phyloP scores from a whole-genome alignment of 64 coral and sea anemone genomes.

The Hydrozoanthus tunicans region DNA sequence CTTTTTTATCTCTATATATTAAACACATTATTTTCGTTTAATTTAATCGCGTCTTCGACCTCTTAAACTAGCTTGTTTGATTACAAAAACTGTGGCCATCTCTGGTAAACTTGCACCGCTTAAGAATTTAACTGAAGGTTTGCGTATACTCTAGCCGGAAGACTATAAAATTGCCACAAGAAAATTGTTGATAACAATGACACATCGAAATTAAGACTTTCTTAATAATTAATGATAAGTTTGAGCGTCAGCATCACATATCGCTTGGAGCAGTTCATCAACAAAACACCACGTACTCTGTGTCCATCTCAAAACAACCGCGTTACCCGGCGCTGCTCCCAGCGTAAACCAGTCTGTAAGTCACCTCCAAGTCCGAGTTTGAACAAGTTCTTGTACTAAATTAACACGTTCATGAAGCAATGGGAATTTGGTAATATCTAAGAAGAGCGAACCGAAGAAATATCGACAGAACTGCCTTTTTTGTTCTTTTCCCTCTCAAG shows the following conservation, averaged over 20 bases:
- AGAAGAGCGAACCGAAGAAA: background rate
- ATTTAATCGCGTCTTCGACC: background rate
- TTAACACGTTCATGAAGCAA: background rate
- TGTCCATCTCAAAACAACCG: background rate
- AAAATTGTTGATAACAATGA: background rate
- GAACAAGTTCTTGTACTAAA: background rate
- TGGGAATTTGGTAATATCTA: background rate
- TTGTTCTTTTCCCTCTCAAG: conserved; percentile 23
- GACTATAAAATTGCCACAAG: background rate
- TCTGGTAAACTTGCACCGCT: background rate
- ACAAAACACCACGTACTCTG: conserved; percentile 8
- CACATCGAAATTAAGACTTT: background rate
- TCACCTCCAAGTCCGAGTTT: background rate
- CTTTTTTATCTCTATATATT: conserved; percentile 10
- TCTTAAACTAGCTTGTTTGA: background rate
- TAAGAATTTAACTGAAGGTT: background rate
- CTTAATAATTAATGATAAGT: conserved; percentile 44
- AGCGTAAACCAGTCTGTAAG: background rate
- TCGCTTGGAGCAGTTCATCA: conserved; percentile 24
- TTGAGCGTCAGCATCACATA: conserved; percentile 43
- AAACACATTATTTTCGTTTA: background rate
- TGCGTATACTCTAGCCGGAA: background rate
- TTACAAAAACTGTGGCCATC: background rate
- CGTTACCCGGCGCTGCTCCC: background rate
- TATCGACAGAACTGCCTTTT: background rate